phyloP scores from a whole-genome alignment of 2,797 vertebrate species.

The Gymnodraco acuticeps region DNA sequence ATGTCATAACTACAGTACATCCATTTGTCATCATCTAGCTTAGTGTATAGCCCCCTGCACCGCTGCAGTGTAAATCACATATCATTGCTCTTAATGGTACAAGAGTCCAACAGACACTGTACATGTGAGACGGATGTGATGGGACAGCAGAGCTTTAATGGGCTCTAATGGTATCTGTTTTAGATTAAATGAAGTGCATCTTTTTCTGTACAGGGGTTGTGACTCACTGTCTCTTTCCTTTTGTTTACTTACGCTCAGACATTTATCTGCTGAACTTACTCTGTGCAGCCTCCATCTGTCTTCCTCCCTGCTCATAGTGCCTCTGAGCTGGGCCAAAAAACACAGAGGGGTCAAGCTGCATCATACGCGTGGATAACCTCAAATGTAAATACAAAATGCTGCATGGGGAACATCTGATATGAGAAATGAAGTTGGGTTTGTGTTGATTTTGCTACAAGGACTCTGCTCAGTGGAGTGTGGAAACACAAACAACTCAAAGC shows the following conservation, averaged over 20 bases:
- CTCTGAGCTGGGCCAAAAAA: conserved; percentile 42
- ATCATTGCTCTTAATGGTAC: conserved; percentile 54
- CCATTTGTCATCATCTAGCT: conserved; percentile 60
- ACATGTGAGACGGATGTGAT: conserved; percentile 49
- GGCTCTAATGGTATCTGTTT: conserved; percentile 45
- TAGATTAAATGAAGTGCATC: conserved; percentile 45
- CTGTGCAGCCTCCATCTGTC: conserved; percentile 35
- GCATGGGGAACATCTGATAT: conserved; percentile 39
- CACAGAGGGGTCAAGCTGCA: conserved; percentile 53
- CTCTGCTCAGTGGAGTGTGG: background rate
- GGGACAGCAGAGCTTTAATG: conserved; percentile 28
- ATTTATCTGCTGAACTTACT: conserved; percentile 41
- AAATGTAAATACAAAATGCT: conserved; percentile 41
- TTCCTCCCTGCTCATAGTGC: conserved; percentile 27
- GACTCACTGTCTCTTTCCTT: conserved; percentile 42
- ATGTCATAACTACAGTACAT: conserved; percentile 55
- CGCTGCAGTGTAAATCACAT: conserved; percentile 55
- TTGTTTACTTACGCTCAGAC: conserved; percentile 46
- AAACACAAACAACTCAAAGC: conserved; percentile 25
- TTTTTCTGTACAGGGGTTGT: conserved; percentile 27
- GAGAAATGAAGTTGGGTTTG: conserved; percentile 27
- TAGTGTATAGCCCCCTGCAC: conserved; percentile 4
- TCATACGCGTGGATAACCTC: conserved; percentile 37
- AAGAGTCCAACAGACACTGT: conserved; percentile 58
- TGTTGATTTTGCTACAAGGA: conserved; percentile 16